phyloP scores from a whole-genome alignment of 1,140 invertebrate genomes.

The Chrysopa pallens region DNA sequence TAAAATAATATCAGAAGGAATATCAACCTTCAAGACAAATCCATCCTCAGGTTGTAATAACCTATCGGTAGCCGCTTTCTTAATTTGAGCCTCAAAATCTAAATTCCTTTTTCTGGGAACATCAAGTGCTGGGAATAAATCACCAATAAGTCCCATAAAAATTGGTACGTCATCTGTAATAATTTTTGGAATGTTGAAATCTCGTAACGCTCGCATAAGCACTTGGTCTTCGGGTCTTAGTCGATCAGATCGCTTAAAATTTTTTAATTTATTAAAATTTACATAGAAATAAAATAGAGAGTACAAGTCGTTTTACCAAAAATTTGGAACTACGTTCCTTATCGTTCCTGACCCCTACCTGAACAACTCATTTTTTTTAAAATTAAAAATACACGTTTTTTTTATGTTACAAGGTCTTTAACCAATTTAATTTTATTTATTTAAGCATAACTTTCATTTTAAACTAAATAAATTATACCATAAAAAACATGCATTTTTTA shows the following conservation, averaged over 20 bases:
- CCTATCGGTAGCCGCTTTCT: slow-evolving; percentile 59
- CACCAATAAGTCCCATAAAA: slow-evolving; percentile 81
- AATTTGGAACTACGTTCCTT: too few species aligned
- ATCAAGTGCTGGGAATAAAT: slow-evolving; percentile 77
- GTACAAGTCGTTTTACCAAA: too few species aligned
- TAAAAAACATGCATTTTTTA: too few species aligned
- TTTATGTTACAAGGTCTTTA: too few species aligned
- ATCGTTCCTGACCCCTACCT: too few species aligned
- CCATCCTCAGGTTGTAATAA: slow-evolving; percentile 81
- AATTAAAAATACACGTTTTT: too few species aligned
- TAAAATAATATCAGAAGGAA: neutral
- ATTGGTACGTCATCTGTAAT: slow-evolving; percentile 76
- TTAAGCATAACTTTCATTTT: too few species aligned
- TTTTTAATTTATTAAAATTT: neutral
- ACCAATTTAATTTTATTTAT: too few species aligned
- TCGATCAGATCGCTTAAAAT: slow-evolving; percentile 36
- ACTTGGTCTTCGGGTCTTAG: slow-evolving; percentile 57
- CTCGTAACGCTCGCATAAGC: slow-evolving; percentile 67
- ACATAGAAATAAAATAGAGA: neutral
- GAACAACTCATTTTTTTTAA: too few species aligned
- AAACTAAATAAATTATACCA: too few species aligned
- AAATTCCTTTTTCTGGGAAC: slow-evolving; percentile 66
- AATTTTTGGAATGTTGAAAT: slow-evolving; percentile 88
- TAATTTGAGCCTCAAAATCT: slow-evolving; percentile 68
- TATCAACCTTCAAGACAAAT: slow-evolving; percentile 56